Base-by-base conservation (phyloP, 2,888 invertebrate genomes). In the Hirudinaria manillensis region DNA sequence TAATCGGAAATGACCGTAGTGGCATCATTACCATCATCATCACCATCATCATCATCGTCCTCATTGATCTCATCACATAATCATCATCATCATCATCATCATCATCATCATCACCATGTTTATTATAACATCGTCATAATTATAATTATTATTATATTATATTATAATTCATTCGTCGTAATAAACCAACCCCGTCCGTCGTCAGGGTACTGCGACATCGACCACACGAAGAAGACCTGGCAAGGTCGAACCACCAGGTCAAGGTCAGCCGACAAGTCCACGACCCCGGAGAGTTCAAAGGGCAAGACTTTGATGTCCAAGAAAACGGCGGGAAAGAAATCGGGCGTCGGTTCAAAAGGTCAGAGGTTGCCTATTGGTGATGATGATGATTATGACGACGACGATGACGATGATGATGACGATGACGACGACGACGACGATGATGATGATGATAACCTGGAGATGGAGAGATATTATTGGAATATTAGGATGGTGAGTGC, bases 181-280 rank as follows among this genome's bases (percentile, higher is more conserved):
- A n/a, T n/a, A n/a, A n/a, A n/a, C n/a, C n/a, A n/a, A n/a, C n/a
- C n/a, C n/a, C n/a, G 13, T 53, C 21, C 53, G 10, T 24, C 2
- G 29, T 19, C 29, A 77, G 77, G 77, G 29, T 53, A 76, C 3
- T 70, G 77, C n/a, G 77, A 77, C 55, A 68, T 76, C n/a, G 77
- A 77, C 67, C 77, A 77, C 74, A 77, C 77, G 61, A 77, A 74
- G 74, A 75, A 70, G 68, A 32, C 77, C 27, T 77, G 74, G 74
- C 77, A 75, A 34, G 72, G 51, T 27, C 27, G 77, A 53, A 77
- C 55, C 66, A 51, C 71, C 24, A 34, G 77, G 34, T 75, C 77
- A 53, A 77, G 72, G 68, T 77, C 75, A 0, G 70, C 74, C 10
- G 77, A 77, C 67, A 77, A 77, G 56, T 77, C 77, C 10, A 56